These are phyloP conservation scores for Polyploca ridens DNA, from an alignment of 2,888 invertebrate species.

Conservation along the genomic window DNA sequence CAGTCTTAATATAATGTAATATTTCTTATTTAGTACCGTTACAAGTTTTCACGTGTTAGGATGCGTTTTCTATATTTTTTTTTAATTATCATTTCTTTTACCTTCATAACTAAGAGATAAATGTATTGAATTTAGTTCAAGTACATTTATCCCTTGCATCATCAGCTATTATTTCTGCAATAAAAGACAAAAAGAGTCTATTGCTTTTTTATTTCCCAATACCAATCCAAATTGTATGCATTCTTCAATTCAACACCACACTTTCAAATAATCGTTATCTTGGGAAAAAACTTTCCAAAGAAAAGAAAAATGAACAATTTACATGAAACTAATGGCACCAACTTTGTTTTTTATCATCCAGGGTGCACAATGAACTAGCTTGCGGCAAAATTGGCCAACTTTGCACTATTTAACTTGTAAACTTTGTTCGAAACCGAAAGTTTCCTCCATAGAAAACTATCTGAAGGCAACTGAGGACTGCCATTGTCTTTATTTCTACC, in stretches of 20 bases:
- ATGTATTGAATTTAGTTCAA: background rate
- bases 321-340: constrained; percentile 44
- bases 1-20: background rate
- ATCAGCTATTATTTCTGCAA: too few species aligned
- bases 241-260: constrained; percentile 17
- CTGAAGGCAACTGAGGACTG: constrained; percentile 39
- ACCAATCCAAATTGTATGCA: background rate
- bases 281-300: constrained; percentile 10
- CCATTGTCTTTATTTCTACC: constrained; percentile 54
- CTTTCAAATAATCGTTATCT: background rate
- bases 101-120: background rate
- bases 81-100: background rate
- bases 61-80: background rate
- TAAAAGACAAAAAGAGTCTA: too few species aligned
- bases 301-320: constrained; percentile 46
- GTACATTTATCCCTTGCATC: too few species aligned
- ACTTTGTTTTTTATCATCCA: constrained; percentile 51
- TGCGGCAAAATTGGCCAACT: constrained; percentile 69
- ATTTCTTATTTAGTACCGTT: background rate
- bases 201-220: background rate
- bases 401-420: constrained; percentile 71
- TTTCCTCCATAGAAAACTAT: constrained; percentile 53
- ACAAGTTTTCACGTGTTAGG: background rate
- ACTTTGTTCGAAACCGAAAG: constrained; percentile 48
- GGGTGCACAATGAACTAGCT: constrained; percentile 54